Evolutionary conservation across 2,888 invertebrate genomes (phyloP).

Genomic region (Xanthia togata): DNA sequence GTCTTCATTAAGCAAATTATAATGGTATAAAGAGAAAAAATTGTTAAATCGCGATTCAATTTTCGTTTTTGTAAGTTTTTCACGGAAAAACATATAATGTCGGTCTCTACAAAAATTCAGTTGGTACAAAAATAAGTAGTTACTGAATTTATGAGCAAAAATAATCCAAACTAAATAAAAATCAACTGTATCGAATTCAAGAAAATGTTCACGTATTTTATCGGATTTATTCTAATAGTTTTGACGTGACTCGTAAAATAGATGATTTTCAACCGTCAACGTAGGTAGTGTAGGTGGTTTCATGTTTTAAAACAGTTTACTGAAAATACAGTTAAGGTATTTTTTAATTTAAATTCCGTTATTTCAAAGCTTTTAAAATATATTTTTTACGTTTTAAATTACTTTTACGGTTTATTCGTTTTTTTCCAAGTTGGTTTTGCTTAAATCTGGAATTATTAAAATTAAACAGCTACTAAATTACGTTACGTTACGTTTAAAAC

Average conservation of each 20-base stretch:
- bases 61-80: not conserved
- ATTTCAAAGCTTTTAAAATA: too few species aligned
- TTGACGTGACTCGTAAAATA: not conserved
- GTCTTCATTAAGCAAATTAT: too few species aligned
- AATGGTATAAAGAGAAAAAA: not conserved
- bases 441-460: not conserved
- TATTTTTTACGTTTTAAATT: not conserved
- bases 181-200: not conserved
- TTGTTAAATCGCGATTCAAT: not conserved
- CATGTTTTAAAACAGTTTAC: not conserved
- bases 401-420: not conserved
- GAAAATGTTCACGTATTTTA: not conserved
- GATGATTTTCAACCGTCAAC: not conserved
- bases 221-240: not conserved
- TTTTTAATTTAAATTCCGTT: not conserved
- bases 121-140: not conserved
- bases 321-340: not conserved
- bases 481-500: too few species aligned
- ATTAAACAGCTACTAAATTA: not conserved
- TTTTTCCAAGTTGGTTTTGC: not conserved
- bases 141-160: not conserved
- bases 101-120: not conserved
- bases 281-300: too few species aligned
- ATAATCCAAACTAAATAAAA: conserved; percentile 6
- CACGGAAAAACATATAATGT: not conserved